Evolutionary conservation across 2,113 vertebrate genomes (phyloP).

Genomic region (Hucho hucho): DNA sequence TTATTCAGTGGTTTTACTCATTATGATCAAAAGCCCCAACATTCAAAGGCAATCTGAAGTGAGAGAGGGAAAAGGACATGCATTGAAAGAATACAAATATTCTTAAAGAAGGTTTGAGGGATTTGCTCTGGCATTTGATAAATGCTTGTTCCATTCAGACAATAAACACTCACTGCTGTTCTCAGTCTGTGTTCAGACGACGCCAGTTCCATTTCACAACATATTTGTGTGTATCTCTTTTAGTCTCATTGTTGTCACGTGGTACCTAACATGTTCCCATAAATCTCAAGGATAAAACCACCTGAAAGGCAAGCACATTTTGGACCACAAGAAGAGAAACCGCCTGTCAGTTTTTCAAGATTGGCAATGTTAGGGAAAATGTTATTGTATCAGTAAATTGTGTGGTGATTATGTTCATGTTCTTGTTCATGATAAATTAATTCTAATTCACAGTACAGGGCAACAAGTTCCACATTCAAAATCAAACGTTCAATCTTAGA

Average conservation of each 20-base stretch:
- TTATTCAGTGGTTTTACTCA: conserved; percentile 70
- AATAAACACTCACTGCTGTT: conserved; percentile 29
- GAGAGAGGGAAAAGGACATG: conserved; percentile 33
- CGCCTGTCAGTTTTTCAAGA: too few relatives aligned
- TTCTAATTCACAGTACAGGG: neutral
- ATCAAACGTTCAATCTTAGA: neutral
- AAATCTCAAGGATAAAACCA: neutral
- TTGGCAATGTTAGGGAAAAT: conserved; percentile 1
- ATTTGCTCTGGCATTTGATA: conserved; percentile 50
- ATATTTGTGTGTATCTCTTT: neutral
- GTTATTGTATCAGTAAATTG: conserved; percentile 2
- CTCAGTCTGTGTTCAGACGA: conserved; percentile 19
- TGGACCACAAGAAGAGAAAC: neutral
- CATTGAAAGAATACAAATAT: conserved; percentile 44
- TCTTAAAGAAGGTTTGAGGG: conserved; percentile 32
- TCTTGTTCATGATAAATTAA: conserved; percentile 2
- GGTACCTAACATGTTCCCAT: neutral
- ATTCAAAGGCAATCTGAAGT: conserved; percentile 58
- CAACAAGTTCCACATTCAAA: neutral
- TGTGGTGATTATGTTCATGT: conserved; percentile 12
- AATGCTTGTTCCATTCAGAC: conserved; percentile 45
- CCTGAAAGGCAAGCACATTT: neutral
- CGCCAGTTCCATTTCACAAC: conserved; percentile 24
- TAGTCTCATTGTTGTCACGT: neutral
- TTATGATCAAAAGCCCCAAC: conserved; percentile 67